These are phyloP conservation scores for Myrmecobius fasciatus DNA, from an alignment of 2,113 vertebrate genomes.

Conservation along the genomic window DNA sequence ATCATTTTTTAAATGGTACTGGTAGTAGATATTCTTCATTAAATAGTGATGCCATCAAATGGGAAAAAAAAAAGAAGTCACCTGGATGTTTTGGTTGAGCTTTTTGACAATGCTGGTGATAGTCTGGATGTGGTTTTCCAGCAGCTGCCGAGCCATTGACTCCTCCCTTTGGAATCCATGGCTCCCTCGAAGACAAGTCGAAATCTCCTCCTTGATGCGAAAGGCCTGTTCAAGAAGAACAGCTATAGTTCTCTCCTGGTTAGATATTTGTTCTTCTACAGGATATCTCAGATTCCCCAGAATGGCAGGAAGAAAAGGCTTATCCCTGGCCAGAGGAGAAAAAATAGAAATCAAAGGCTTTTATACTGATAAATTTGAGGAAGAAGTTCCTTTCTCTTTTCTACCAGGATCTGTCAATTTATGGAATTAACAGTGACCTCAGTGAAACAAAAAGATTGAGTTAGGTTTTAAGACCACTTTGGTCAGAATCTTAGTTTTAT, in stretches of 20 bases:
- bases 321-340: slow-evolving; percentile 61
- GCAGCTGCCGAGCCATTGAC: slow-evolving; percentile 80
- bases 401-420: neutral
- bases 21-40: neutral
- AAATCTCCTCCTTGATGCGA: slow-evolving; percentile 87
- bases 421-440: slow-evolving; percentile 15
- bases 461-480: neutral
- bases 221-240: slow-evolving; percentile 88
- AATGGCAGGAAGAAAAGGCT: slow-evolving; percentile 61
- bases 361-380: slow-evolving; percentile 18
- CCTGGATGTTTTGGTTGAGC: slow-evolving; percentile 88
- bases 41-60: neutral
- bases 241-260: slow-evolving; percentile 83
- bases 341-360: neutral
- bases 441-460: neutral
- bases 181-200: slow-evolving; percentile 80
- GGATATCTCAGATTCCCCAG: slow-evolving; percentile 59
- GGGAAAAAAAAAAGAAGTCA: slow-evolving; percentile 56
- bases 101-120: slow-evolving; percentile 88
- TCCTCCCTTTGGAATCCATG: slow-evolving; percentile 80
- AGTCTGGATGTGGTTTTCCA: slow-evolving; percentile 89
- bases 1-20: slow-evolving; percentile 23
- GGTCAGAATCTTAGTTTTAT: neutral
- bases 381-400: neutral
- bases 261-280: slow-evolving; percentile 80